Percentiles rank a stretch among this genome's conserved stretches.
These are phyloP conservation scores for Pteria penguin DNA, from an alignment of 2,888 invertebrate species.

Conservation along the genomic window DNA sequence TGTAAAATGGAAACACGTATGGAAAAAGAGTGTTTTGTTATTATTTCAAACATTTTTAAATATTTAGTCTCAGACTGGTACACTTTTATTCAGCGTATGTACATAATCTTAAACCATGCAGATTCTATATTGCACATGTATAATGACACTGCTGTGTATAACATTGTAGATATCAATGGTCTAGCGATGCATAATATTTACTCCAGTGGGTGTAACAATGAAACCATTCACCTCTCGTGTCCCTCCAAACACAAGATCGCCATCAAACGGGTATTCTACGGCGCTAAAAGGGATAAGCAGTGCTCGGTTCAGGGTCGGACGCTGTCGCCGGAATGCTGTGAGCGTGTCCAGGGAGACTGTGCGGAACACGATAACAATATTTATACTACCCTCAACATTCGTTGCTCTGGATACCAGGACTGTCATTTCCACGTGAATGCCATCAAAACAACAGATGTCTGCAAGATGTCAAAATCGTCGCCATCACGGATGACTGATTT, in stretches of 20 bases:
- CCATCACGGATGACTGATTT: slow-evolving; percentile 54
- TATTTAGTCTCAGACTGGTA: no score
- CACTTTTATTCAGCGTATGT: no score
- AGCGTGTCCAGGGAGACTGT: slow-evolving; percentile 65
- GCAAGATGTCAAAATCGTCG: slow-evolving; percentile 47
- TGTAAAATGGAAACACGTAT: no score
- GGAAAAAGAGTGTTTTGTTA: no score
- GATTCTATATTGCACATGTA: no score
- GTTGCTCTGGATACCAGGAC: slow-evolving; percentile 67
- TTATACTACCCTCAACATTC: slow-evolving; percentile 66
- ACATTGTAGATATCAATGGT: slow-evolving; percentile 16
- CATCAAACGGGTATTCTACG: slow-evolving; percentile 70
- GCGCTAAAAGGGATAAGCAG: slow-evolving; percentile 61
- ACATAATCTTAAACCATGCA: no score
- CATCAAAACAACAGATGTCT: slow-evolving; percentile 49
- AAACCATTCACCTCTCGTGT: slow-evolving; percentile 62
- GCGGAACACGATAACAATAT: slow-evolving; percentile 64
- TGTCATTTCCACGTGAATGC: slow-evolving; percentile 63
- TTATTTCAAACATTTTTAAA: no score
- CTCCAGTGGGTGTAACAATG: slow-evolving; percentile 66
- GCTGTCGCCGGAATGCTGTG: slow-evolving; percentile 63
- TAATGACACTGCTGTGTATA: no score
- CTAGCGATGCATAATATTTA: slow-evolving; percentile 60
- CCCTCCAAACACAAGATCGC: slow-evolving; percentile 66
- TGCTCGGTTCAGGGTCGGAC: slow-evolving; percentile 49